Conservation (phyloP, 2,113 vertebrate species). For the Calypte anna region DNA sequence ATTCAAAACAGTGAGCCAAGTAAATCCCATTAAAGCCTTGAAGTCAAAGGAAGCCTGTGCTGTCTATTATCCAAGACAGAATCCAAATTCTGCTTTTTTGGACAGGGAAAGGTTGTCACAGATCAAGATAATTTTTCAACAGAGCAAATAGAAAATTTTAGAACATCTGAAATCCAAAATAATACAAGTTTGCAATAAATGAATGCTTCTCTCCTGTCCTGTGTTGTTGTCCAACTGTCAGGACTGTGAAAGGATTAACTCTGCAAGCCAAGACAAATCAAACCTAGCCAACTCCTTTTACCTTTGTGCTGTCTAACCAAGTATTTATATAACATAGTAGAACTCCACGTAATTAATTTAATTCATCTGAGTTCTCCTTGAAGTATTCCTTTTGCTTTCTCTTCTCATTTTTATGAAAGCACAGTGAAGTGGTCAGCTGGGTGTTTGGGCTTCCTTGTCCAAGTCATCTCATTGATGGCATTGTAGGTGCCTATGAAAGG, state of each 20-base stretch:
- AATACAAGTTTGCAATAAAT: not conserved
- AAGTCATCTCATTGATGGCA: not conserved
- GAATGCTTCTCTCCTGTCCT: not conserved
- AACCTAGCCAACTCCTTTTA: not conserved
- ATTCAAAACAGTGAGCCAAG: not conserved
- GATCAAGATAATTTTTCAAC: not conserved
- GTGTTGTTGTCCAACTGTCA: not conserved
- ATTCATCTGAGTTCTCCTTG: not conserved
- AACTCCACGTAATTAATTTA: not conserved
- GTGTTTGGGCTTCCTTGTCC: not conserved
- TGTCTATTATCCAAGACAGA: not conserved
- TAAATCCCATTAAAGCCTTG: slow-evolving; percentile 3
- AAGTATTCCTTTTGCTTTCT: not conserved
- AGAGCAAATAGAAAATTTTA: not conserved
- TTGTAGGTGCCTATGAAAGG: not conserved
- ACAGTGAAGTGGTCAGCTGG: not conserved
- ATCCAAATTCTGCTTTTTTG: slow-evolving; percentile 15
- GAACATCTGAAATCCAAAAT: not conserved
- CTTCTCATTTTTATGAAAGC: not conserved
- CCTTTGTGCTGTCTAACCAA: not conserved
- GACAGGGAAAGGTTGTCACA: not conserved
- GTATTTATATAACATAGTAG: not conserved
- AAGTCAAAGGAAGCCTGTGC: not conserved
- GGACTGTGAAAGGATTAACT: not conserved
- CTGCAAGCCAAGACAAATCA: not conserved